phyloP scores from a whole-genome alignment of 2,888 invertebrate genomes.

The Dascillus cervinus region DNA sequence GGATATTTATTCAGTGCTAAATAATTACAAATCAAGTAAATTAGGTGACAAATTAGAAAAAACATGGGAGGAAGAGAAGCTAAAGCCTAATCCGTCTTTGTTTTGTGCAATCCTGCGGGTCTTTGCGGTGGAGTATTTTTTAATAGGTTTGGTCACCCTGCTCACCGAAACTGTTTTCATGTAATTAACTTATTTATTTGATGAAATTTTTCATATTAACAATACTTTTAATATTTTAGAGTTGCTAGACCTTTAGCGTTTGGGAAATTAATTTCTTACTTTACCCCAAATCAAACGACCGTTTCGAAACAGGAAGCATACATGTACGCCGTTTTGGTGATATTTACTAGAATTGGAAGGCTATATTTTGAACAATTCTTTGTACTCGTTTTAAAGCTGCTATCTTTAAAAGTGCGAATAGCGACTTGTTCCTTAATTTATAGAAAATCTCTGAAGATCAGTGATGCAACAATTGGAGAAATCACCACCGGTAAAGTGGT shows the following conservation, averaged over 20 bases:
- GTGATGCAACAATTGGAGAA: conserved; percentile 72
- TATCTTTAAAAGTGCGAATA: conserved; percentile 63
- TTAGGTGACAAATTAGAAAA: conserved; percentile 41
- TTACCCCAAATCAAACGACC: conserved; percentile 46
- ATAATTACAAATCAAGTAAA: conserved; percentile 44
- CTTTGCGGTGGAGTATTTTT: no score
- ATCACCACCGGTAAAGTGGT: conserved; percentile 58
- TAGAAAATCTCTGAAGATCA: conserved; percentile 61
- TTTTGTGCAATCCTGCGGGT: no score
- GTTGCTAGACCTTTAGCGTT: conserved; percentile 57
- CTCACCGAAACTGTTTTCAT: no score
- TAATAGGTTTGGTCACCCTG: conserved; percentile 9
- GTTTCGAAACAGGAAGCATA: conserved; percentile 50
- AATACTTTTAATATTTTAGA: conserved; percentile 46
- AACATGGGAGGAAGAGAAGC: no score
- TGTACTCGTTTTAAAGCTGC: conserved; percentile 60
- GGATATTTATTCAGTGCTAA: conserved; percentile 49
- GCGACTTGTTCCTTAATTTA: conserved; percentile 67
- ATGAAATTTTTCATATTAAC: no score
- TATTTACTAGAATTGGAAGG: no score
- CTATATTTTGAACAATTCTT: conserved; percentile 66
- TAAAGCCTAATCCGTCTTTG: no score
- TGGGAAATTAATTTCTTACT: conserved; percentile 59
- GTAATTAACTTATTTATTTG: no score
- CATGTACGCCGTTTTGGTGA: no score